Base-by-base conservation (phyloP, 1,140 invertebrate species). In the Papilio polytes region DNA sequence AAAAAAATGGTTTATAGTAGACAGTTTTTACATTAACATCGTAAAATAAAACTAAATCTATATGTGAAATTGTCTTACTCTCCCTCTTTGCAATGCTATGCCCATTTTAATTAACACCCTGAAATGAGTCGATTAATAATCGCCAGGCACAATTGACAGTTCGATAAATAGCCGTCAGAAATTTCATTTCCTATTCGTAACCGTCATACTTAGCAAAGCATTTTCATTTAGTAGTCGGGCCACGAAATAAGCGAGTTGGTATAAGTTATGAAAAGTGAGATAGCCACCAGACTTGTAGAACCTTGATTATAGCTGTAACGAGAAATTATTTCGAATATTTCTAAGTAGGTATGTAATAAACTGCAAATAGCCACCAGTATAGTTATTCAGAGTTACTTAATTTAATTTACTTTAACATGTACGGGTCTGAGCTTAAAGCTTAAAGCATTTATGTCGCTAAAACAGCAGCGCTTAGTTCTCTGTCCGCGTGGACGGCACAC, bases 151-250 rank as follows among this genome's bases (percentile, higher is more conserved):
- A 80, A 85, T 86, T 84, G 89, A 85, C 84, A 85, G 85, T 36
- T 81, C 87, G 80, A 90, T 88, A 89, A 89, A 89, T 90, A 89
- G 85, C 87, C 78, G 82, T 84, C 80, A 83, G 84, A 87, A 89
- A 89, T 86, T 90, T 86, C 83, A 90, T 90, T 90, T 90, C 85
- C 85, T 82, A 56, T 66, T 46, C 70, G 81, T 78, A 66, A 83
- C 81, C 78, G 83, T 83, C 85, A 86, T 85, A 87, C 83, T 88
- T 86, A 84, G 82, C 84, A 74, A 70, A 66, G 18, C 3, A 41
- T 74, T 82, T 81, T 82, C 78, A 59, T 81, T 74, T 72, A 56
- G 70, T 70, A 78, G 72, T 74, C 6, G 82, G 72, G 80, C 80
- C 56, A 80, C 13, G 44, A 80, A 83, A 77, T 22, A 18, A 36